Base-by-base conservation (phyloP, 1,140 invertebrate genomes). In the Megathymus violae region DNA sequence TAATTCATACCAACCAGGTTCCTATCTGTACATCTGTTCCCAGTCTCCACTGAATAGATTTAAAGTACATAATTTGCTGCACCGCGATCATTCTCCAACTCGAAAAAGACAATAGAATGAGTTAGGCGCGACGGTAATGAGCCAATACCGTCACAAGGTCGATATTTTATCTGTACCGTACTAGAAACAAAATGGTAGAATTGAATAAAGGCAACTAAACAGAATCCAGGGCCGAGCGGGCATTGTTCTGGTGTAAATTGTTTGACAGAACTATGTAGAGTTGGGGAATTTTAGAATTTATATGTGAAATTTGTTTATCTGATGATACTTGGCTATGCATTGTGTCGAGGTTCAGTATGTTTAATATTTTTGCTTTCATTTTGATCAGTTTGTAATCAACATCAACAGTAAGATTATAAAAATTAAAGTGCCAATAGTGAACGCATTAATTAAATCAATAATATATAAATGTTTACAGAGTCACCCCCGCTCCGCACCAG, bases 171-270 rank as follows among this genome's bases (percentile, higher is more conserved):
- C 51, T 52, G 50, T 38, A 17, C 36, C 31, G 7, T 38, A 9
- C 27, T 31, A 31, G 27, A 54, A 54, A 43, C 38, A 54, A 54
- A 54, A 54, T 54, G 36, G 50, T 52, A 38, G 51, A 54, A 43
- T 43, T 54, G 51, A 54, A 54, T 54, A 54, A 54, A 54, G 17
- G 17, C 17, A 16, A 40, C 11, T 54, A 54, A 54, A 41, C 25
- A 40, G 13, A 13, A 25, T 54, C 51, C 51, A 54, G 51, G 51
- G 51, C 11, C 51, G 15, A 52, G 38, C 19, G 17, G 11, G n/a
- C 51, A 54, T 54, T 54, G 51, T 54, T 54, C 51, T 54, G 22
- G 36, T 41, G 36, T 14, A 54, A 41, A 54, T 22, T 14, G 11
- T 15, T 31, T 3, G n/a, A 48, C 25, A 31, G 19, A 1, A 4